Evolutionary conservation across 1,140 invertebrate genomes (phyloP), one percentile per base, ranked within the genome.

Genomic region (Brachionus paranguensis): DNA sequence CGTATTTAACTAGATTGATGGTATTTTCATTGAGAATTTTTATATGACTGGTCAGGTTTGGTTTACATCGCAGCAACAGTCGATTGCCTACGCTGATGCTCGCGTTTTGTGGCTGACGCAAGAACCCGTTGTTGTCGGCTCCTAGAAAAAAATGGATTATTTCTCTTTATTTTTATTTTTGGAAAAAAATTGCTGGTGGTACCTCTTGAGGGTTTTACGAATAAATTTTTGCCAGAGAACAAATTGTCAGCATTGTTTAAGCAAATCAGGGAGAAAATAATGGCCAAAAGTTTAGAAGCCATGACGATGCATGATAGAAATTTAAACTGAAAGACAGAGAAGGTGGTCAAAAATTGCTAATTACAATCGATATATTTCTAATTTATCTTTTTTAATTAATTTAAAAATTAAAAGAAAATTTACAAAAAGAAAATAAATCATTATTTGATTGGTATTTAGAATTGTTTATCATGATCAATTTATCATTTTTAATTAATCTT

Each of bases 401-500:
- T 72, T 72, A 45, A 72, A 72, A 72, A 72, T 72, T 72, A 72
- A 72, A 41, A 41, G 17, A 72, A 41, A 41, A 72, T 72, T 72
- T 72, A 45, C 14, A 41, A 43, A 72, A 72, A 72, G 68, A 20
- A 72, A 72, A 72, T 72, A 72, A 72, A 72, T 72, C 68, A 72
- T 72, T 72, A 43, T 72, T 41, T 72, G 17, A 43, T 43, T 43
- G 17, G 33, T 43, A 72, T 72, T 72, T 72, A 10, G 20, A 72
- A 72, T 43, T 41, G 41, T 45, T 76, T 76, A 43, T 74, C 43
- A 47, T 76, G 45, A 76, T 76, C 72, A 76, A 76, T 76, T 76
- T 76, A 76, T 76, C 72, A 76, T 76, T 76, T 72, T 76, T 50
- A 76, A 76, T 76, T 76, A 76, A 76, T 76, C 53, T 60, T 60